A percentile compares a stretch with the other conserved stretches of the same genome.
Conservation (phyloP, 2,797 vertebrate genomes). For the Phoxinus dragarum region DNA sequence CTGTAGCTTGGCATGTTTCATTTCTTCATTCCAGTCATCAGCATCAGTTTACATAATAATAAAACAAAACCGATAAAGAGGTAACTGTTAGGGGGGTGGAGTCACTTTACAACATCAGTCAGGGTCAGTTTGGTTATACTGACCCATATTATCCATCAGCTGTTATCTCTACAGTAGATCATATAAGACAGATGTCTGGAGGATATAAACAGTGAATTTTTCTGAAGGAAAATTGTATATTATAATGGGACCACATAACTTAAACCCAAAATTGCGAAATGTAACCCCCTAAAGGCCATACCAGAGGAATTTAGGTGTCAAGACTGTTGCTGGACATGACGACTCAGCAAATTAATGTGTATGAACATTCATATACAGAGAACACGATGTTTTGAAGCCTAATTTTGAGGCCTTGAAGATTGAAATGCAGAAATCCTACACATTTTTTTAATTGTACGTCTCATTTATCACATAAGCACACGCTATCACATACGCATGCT, state of each 20-base stretch:
- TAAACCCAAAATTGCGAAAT: background rate
- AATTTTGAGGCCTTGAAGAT: background rate
- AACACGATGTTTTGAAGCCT: background rate
- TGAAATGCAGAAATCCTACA: background rate
- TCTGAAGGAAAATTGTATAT: background rate
- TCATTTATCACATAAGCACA: slow-evolving; percentile 27
- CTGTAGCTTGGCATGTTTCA: background rate
- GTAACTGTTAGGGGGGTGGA: background rate
- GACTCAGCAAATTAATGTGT: background rate
- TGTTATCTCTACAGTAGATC: background rate
- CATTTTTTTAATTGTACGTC: background rate
- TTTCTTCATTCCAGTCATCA: background rate
- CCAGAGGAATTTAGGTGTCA: slow-evolving; percentile 28
- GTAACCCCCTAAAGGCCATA: background rate
- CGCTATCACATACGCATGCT: slow-evolving; percentile 20
- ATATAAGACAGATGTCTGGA: background rate
- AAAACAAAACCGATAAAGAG: background rate
- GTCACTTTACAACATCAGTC: background rate
- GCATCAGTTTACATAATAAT: background rate
- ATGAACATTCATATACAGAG: background rate
- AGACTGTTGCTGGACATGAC: slow-evolving; percentile 2
- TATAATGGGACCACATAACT: background rate
- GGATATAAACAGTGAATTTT: background rate
- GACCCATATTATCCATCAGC: background rate
- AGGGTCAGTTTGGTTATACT: slow-evolving; percentile 3